Evolutionary conservation across 1,140 invertebrate genomes (phyloP), one percentile per base, ranked within the genome.

Genomic region (Pseudachorutes palmiensis): DNA sequence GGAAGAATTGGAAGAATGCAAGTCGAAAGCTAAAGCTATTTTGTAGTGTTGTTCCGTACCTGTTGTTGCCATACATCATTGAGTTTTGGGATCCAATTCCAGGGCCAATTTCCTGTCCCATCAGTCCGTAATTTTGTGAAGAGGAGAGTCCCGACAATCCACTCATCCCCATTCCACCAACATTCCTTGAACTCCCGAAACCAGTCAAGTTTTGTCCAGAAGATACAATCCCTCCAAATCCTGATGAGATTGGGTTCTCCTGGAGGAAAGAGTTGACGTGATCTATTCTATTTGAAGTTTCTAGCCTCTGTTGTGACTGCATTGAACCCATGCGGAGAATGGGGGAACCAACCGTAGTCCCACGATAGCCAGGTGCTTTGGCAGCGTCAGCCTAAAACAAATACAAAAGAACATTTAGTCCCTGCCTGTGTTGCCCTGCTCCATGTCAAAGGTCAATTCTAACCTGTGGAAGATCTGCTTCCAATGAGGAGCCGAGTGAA

Each of bases 341-440:
- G 9, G 88, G 87, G 0, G 88, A 89, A 74, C 86, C 87, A 66
- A 88, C 82, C 12, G 84, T 81, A 49, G 81, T 75, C 5, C 85
- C 83, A 74, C 88, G 82, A 76, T 90, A 92, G 14, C 89, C 89
- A 0, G 89, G 89, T 28, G 90, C 89, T 78, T 91, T 90, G 0
- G 88, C 84, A 9, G 86, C 86, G 78, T 91, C 89, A 1, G 86
- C 86, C 75, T 85, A 76, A 29, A 59, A 30, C 31, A 76, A 45
- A 49, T 55, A 61, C 70, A 61, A 65, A 19, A 65, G 14, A 51
- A 24, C 59, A 45, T 62, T 0, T 58, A 9, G 51, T 29, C 48
- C 26, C 26, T 29, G 9, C 26, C n/a, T 3, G 48, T 29, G 41
- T 22, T 19, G 41, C 26, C 12, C 51, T 64, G 26, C 28, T 51